Conservation (phyloP, 2,113 vertebrate genomes). For the Myodes glareolus region DNA sequence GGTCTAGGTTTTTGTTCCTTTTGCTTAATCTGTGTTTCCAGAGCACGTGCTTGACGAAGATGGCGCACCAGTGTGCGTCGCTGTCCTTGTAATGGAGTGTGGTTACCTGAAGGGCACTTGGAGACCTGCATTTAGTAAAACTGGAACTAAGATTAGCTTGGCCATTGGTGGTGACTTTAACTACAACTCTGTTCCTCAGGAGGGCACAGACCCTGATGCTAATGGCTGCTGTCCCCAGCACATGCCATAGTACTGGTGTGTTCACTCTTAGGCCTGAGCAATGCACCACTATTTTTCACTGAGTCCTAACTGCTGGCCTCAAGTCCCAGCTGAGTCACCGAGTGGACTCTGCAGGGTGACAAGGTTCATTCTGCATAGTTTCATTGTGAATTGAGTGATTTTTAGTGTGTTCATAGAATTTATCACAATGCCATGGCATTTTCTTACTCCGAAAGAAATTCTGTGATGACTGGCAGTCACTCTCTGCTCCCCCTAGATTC, state of each 20-base stretch:
- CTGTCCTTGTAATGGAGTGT: not conserved
- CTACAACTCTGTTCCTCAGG: not conserved
- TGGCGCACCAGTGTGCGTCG: too few relatives aligned
- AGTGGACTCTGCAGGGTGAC: not conserved
- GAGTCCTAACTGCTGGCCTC: not conserved
- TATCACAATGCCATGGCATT: not conserved
- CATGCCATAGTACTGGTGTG: not conserved
- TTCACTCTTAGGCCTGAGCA: not conserved
- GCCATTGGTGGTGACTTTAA: not conserved
- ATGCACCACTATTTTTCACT: not conserved
- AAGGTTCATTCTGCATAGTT: not conserved
- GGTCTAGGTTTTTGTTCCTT: not conserved
- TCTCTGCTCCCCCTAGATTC: rapidly evolving
- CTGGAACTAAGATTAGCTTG: not conserved
- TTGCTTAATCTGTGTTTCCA: not conserved
- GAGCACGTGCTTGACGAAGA: not conserved
- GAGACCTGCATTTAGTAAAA: not conserved
- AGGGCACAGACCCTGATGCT: not conserved
- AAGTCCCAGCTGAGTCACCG: not conserved
- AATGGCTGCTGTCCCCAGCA: not conserved
- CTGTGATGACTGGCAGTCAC: not conserved
- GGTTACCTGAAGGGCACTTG: not conserved
- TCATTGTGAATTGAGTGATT: not conserved
- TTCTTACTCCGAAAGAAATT: not conserved
- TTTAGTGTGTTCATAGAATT: not conserved